phyloP scores from a whole-genome alignment of 2,113 vertebrate genomes.

The Naja naja region DNA sequence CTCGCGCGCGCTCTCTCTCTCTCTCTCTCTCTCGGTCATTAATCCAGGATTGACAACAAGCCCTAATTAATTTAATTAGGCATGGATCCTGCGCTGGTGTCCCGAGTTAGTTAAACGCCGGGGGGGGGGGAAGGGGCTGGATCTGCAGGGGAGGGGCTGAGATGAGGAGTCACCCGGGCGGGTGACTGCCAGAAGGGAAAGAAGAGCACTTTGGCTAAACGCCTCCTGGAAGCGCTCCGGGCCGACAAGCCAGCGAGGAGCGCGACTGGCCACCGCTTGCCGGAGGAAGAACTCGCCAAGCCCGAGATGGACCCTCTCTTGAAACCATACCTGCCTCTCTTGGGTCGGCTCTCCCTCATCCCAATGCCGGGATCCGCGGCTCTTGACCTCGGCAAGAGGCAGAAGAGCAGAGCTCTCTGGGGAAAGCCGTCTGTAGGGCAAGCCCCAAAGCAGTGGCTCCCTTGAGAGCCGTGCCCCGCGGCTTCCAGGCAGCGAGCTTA shows the following conservation, averaged over 20 bases:
- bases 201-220: slow-evolving; percentile 22
- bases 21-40: slow-evolving; percentile 71
- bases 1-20: slow-evolving; percentile 3
- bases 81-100: slow-evolving; percentile 80
- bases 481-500: not conserved
- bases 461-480: not conserved
- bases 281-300: not conserved
- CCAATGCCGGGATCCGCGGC: not conserved
- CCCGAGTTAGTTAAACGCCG: slow-evolving; percentile 82
- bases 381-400: not conserved
- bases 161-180: slow-evolving; percentile 68
- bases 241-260: not conserved
- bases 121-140: slow-evolving; percentile 73
- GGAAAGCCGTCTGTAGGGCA: not conserved
- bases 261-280: not conserved
- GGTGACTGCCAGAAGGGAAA: slow-evolving; percentile 50
- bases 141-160: slow-evolving; percentile 83
- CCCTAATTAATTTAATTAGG: slow-evolving; percentile 96
- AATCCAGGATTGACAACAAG: slow-evolving; percentile 87
- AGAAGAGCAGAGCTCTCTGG: not conserved
- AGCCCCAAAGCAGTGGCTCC: not conserved
- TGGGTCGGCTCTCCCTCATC: not conserved
- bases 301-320: not conserved
- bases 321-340: no score
- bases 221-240: slow-evolving; percentile 53